Evolutionary conservation across 2,797 vertebrate genomes (phyloP), one percentile per base, ranked within the genome.

Genomic region (Serranus cabrilla): DNA sequence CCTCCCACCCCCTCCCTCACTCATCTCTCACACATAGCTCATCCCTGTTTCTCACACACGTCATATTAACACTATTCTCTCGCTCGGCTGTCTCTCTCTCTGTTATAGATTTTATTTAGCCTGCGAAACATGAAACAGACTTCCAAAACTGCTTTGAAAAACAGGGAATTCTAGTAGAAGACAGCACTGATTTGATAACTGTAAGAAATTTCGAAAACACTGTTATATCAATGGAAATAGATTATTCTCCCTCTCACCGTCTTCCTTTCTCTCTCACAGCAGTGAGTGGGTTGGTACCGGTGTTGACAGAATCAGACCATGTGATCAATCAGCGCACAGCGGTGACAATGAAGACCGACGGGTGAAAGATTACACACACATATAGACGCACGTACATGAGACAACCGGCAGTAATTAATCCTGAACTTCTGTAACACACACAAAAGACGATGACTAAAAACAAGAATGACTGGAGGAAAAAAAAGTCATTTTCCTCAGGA

Each of bases 251-350:
- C 34, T 62, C 37, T 71, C 50, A 34, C 58, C 40, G 11, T 56
- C 69, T 61, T 52, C 43, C 42, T 71, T 69, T 79, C 66, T 82
- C 62, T 77, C 74, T 59, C 58, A 47, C 55, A 74, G 71, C 67
- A 59, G 43, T 39, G 72, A 84, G 67, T 62, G 57, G 67, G 75
- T 72, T 87, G 78, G 69, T 61, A 46, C 55, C 46, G 46, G 56
- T 64, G 71, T 66, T 92, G 89, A 92, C 79, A 90, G 90, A 92
- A 90, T 93, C 87, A 93, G 91, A 89, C 60, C 86, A 90, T 88
- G 87, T 89, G 87, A 93, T 92, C 87, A 87, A 89, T 92, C 90
- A 90, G 68, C 83, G 80, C 69, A 47, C 74, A 80, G 74, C 63
- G 4, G 74, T 88, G 86, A 88, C 80, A 80, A 86, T 82, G 51